Conservation (phyloP, 2,888 invertebrate genomes). For the Coelinius sp. region DNA sequence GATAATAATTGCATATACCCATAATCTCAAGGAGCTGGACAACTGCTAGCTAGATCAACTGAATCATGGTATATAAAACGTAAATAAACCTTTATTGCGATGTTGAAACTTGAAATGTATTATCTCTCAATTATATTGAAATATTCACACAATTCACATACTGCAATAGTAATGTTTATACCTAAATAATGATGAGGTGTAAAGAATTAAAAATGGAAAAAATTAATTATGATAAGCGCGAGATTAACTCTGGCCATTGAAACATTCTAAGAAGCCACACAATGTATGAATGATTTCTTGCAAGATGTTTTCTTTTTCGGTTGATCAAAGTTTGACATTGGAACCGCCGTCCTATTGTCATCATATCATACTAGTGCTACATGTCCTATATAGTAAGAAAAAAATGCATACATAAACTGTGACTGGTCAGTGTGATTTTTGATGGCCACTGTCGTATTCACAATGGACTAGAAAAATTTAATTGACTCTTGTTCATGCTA, state of each 20-base stretch:
- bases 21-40: background rate
- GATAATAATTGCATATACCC: background rate
- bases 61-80: background rate
- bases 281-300: background rate
- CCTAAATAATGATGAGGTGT: no score
- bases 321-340: background rate
- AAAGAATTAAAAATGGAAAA: background rate
- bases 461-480: background rate
- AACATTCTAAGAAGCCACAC: background rate
- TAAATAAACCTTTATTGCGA: background rate
- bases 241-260: background rate
- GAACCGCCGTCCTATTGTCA: background rate
- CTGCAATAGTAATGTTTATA: background rate
- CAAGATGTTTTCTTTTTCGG: background rate
- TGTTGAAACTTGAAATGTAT: conserved; percentile 2
- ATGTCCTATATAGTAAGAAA: background rate
- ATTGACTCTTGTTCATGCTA: background rate
- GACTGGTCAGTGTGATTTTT: background rate
- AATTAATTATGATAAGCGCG: background rate
- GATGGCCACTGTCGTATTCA: background rate
- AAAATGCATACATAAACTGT: background rate
- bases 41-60: background rate
- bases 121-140: background rate
- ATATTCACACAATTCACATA: background rate
- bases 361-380: background rate